These are phyloP conservation scores for Nomia melanderi DNA, from an alignment of 1,140 invertebrate genomes.

Conservation along the genomic window DNA sequence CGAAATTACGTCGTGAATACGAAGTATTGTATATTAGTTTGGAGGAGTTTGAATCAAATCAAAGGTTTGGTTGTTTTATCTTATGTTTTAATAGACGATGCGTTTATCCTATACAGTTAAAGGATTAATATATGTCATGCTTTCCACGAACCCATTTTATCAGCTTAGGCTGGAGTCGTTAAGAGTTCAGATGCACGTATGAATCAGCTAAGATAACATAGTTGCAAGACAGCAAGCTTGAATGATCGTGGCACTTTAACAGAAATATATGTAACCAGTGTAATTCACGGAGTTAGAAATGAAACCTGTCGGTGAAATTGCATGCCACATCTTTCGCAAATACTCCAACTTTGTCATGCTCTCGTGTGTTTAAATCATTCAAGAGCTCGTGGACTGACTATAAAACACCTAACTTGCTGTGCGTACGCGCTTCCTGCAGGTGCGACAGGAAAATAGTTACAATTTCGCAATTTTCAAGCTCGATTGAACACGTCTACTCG, in stretches of 20 bases:
- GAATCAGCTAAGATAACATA: neutral
- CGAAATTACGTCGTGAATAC: no score
- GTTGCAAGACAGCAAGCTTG: neutral
- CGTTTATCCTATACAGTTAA: no score
- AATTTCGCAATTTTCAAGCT: slow-evolving; percentile 7
- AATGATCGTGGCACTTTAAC: neutral
- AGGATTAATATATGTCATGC: no score
- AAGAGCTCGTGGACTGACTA: neutral
- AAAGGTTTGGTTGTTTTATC: no score
- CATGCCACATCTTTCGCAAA: neutral
- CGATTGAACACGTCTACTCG: neutral
- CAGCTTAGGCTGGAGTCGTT: no score
- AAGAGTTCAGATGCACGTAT: neutral
- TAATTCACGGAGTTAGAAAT: neutral
- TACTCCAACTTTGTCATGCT: neutral
- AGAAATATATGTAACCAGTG: neutral
- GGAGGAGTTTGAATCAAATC: no score
- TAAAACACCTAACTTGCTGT: neutral
- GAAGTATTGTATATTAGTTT: no score
- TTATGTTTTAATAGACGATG: no score
- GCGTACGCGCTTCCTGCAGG: neutral
- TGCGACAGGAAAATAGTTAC: neutral
- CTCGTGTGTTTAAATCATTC: slow-evolving; percentile 3
- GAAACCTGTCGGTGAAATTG: slow-evolving; percentile 16
- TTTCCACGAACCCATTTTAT: no score